These are phyloP conservation scores for Danio tinwini DNA, from an alignment of 2,797 vertebrate species.

Conservation along the genomic window DNA sequence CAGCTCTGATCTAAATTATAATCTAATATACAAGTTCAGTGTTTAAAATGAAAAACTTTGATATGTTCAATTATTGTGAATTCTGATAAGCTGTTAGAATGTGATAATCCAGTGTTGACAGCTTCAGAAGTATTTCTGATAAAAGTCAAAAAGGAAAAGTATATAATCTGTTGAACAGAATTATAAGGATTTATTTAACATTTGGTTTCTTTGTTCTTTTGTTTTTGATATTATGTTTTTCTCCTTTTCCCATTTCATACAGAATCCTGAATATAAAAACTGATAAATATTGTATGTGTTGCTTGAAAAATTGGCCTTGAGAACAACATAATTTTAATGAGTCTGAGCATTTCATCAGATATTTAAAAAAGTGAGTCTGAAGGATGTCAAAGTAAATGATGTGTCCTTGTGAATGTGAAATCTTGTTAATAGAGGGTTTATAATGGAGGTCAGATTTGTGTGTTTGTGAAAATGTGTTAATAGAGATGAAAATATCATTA, in stretches of 20 bases:
- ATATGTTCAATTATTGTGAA: too few species aligned
- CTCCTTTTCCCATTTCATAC: not conserved
- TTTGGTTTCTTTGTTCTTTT: too few species aligned
- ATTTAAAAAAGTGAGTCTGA: not conserved
- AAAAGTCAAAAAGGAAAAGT: not conserved
- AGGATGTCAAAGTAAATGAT: not conserved
- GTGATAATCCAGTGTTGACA: not conserved
- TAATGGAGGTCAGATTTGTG: not conserved
- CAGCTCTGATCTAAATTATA: too few species aligned
- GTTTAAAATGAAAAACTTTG: too few species aligned
- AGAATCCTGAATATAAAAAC: not conserved
- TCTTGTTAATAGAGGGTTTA: not conserved
- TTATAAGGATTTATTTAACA: too few species aligned
- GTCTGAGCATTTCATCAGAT: not conserved
- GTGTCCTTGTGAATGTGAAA: not conserved
- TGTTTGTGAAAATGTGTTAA: not conserved
- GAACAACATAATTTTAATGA: not conserved
- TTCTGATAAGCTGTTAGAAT: not conserved
- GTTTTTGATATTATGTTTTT: not conserved
- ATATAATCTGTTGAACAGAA: too few species aligned
- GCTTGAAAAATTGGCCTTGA: constrained; percentile 14
- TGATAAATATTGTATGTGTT: not conserved
- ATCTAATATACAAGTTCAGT: too few species aligned
- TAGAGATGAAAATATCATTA: constrained; percentile 12
- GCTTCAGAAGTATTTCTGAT: not conserved